These are phyloP conservation scores for Pterobdella sp. DNA, from an alignment of 2,888 invertebrate species.

Conservation along the genomic window DNA sequence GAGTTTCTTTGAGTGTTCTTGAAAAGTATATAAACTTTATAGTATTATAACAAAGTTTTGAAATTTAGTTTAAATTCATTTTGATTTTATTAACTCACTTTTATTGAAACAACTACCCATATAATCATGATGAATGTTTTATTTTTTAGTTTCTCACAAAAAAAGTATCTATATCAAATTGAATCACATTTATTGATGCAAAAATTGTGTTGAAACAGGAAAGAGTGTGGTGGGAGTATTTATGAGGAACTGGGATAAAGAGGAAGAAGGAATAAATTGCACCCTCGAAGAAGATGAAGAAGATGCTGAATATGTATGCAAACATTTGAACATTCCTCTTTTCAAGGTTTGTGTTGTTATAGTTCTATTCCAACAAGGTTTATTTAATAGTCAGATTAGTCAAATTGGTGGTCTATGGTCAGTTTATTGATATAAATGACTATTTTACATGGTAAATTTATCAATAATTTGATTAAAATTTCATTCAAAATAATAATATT, in stretches of 20 bases:
- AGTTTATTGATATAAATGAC: no score
- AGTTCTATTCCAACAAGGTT: no score
- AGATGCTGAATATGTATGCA: constrained; percentile 74
- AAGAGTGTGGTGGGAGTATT: constrained; percentile 76
- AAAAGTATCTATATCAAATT: background rate
- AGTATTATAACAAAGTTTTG: no score
- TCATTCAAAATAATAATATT: background rate
- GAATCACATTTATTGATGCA: constrained; percentile 4
- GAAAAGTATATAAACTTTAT: no score
- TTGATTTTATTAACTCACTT: no score
- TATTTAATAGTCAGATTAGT: background rate
- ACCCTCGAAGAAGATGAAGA: constrained; percentile 70
- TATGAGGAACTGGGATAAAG: constrained; percentile 91
- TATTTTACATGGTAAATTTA: no score
- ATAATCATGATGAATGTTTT: no score
- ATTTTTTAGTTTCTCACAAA: background rate
- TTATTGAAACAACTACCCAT: no score
- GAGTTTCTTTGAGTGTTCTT: no score
- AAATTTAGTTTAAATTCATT: no score
- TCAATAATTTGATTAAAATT: background rate
- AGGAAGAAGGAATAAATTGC: constrained; percentile 79
- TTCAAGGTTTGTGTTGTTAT: no score
- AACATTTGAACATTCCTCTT: constrained; percentile 70
- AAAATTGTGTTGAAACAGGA: constrained; percentile 55
- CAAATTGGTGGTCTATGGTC: no score